A percentile compares a stretch with the other conserved stretches of the same genome.
Evolutionary conservation across 2,113 vertebrate genomes (phyloP).

Genomic region (Pteronura brasiliensis): DNA sequence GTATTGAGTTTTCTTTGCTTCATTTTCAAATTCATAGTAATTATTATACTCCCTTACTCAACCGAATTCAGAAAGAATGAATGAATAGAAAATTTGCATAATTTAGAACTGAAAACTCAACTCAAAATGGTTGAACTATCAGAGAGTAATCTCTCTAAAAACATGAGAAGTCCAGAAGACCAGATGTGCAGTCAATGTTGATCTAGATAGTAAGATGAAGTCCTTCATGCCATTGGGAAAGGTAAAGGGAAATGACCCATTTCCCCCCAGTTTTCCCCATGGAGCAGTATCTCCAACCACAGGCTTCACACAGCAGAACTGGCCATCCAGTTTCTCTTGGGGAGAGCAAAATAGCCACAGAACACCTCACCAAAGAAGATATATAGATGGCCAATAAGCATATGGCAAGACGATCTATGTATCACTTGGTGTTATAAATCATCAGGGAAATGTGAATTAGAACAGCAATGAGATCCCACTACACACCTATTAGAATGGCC

Average conservation of each 20-base stretch:
- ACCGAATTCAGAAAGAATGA: conserved; percentile 22
- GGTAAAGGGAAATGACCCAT: too few species aligned
- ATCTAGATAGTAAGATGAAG: not conserved
- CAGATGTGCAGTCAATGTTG: not conserved
- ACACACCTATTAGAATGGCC: not conserved
- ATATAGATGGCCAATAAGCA: not conserved
- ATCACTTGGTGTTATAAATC: not conserved
- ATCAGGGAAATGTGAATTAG: not conserved
- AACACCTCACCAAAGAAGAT: not conserved
- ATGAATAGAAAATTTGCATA: not conserved
- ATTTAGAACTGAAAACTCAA: not conserved
- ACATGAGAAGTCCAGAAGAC: not conserved
- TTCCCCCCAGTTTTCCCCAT: not conserved
- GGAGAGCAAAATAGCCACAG: not conserved
- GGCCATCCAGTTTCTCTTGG: not conserved
- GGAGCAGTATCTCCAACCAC: not conserved
- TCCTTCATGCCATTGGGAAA: not conserved
- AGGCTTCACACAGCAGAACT: not conserved
- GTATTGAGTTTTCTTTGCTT: conserved; percentile 23
- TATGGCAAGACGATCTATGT: not conserved
- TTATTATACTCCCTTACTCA: not conserved
- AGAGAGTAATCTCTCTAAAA: not conserved
- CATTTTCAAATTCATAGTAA: conserved; percentile 31
- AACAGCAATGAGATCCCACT: not conserved
- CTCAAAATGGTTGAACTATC: not conserved